Percentiles rank a stretch among this genome's conserved stretches.
phyloP scores from a whole-genome alignment of 2,888 invertebrate genomes.

The Acrocera orbiculus region DNA sequence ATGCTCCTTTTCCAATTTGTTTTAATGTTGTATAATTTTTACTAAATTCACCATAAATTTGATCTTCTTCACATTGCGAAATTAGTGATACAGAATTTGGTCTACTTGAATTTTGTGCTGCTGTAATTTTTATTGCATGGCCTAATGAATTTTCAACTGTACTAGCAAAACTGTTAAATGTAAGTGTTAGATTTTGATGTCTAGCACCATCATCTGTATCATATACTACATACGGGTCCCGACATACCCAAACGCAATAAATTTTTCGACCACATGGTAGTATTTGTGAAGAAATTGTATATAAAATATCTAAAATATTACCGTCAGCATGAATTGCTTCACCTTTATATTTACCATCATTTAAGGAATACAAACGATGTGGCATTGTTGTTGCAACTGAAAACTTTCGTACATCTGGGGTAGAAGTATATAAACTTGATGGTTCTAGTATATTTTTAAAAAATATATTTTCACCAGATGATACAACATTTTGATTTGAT shows the following conservation, averaged over 20 bases:
- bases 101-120: slow-evolving; percentile 25
- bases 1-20: slow-evolving; percentile 48
- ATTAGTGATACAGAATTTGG: slow-evolving; percentile 38
- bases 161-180: slow-evolving; percentile 30
- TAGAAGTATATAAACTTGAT: slow-evolving; percentile 10
- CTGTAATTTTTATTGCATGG: slow-evolving; percentile 19
- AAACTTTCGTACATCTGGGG: slow-evolving; percentile 9
- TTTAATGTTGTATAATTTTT: slow-evolving; percentile 42
- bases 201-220: slow-evolving; percentile 14
- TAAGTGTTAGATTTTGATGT: slow-evolving; percentile 28
- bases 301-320: slow-evolving; percentile 21
- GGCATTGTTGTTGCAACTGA: slow-evolving; percentile 6
- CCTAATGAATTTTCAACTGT: slow-evolving; percentile 27
- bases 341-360: slow-evolving; percentile 18
- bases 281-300: slow-evolving; percentile 38
- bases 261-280: slow-evolving; percentile 35
- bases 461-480: too few species aligned
- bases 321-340: slow-evolving; percentile 19
- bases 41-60: slow-evolving; percentile 38
- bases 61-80: slow-evolving; percentile 37
- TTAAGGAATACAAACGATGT: slow-evolving; percentile 12
- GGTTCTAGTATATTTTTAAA: too few species aligned
- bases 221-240: slow-evolving; percentile 22
- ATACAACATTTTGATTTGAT: neutral
- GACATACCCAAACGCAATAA: slow-evolving; percentile 44